phyloP scores from a whole-genome alignment of 2,888 invertebrate species.

The Nomada ferruginata region DNA sequence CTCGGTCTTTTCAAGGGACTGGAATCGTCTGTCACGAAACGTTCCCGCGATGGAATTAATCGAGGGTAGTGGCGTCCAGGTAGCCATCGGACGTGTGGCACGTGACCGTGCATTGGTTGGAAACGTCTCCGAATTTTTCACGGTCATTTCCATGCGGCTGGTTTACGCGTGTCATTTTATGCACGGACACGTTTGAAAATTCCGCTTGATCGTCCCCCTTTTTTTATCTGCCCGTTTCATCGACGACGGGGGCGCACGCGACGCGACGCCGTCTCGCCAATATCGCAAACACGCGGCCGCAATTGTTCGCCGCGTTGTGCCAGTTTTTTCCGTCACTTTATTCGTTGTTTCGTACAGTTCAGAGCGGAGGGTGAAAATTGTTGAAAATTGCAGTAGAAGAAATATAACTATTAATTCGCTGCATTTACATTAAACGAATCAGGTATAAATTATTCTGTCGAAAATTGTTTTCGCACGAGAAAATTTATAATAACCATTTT shows the following conservation, averaged over 20 bases:
- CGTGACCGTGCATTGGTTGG: conserved; percentile 76
- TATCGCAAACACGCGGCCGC: too few species aligned
- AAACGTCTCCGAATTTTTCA: conserved; percentile 70
- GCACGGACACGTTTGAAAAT: conserved; percentile 73
- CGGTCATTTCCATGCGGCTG: conserved; percentile 65
- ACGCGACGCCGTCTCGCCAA: background rate
- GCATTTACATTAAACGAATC: too few species aligned
- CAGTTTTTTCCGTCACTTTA: too few species aligned
- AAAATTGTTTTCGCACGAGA: too few species aligned
- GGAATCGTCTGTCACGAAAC: conserved; percentile 24
- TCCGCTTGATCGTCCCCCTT: conserved; percentile 41
- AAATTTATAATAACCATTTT: too few species aligned
- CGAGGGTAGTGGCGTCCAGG: conserved; percentile 44
- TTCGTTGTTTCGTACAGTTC: too few species aligned
- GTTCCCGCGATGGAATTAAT: conserved; percentile 64
- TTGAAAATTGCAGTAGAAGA: too few species aligned
- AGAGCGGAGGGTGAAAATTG: too few species aligned
- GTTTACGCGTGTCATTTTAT: conserved; percentile 65
- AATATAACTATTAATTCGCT: too few species aligned
- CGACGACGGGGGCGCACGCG: background rate
- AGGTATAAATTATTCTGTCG: too few species aligned
- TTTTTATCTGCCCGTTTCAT: conserved; percentile 47
- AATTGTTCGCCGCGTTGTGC: too few species aligned
- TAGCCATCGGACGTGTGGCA: conserved; percentile 55
- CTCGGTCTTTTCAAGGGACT: conserved; percentile 3